Evolutionary conservation across 2,888 invertebrate genomes (phyloP), one percentile per base, ranked within the genome.

Genomic region (Drosophila neonasuta): DNA sequence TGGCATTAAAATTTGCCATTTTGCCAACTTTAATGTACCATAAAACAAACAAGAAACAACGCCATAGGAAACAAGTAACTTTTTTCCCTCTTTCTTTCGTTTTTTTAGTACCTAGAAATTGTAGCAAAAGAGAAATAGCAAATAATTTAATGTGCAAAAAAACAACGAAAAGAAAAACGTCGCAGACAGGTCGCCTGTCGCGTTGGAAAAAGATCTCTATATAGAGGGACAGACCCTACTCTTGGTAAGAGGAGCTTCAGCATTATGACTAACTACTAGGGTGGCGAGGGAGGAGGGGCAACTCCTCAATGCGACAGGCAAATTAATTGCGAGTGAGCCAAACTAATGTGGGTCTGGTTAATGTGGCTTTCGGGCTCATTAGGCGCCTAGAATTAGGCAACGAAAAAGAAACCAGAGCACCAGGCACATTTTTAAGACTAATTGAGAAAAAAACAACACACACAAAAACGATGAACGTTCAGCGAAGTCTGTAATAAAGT

Each of bases 1-100:
- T 75, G 63, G 81, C 84, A 84, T 81, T 84, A 77, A 84, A 84
- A 84, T 69, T 81, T 77, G 84, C 81, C 79, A 75, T 81, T 82
- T 77, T 64, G 75, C 75, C 84, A 79, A 81, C 84, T 81, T 84
- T 75, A 81, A 84, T 81, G 84, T 84, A 68, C 81, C 84, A 81
- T 84, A 79, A 81, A 84, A 77, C 62, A 65, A 74, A 75, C 58
- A 57, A 64, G 34, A 58, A 49, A 54, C 60, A 68, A 68, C 48
- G 62, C 67, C 67, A 75, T 54, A 67, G 64, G 52, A 71, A 69
- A 68, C 50, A 65, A 76, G 71, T 70, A 69, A 80, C 68, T 71
- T 69, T 77, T 34, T 34, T 49, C 46, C 10, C 24, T 7, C 8
- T 15, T 1, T 24, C 24, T 29, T 7, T 20, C 39, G n/a, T 30